Conservation (phyloP, 2,113 vertebrate species). For the Ailuropoda melanoleuca region DNA sequence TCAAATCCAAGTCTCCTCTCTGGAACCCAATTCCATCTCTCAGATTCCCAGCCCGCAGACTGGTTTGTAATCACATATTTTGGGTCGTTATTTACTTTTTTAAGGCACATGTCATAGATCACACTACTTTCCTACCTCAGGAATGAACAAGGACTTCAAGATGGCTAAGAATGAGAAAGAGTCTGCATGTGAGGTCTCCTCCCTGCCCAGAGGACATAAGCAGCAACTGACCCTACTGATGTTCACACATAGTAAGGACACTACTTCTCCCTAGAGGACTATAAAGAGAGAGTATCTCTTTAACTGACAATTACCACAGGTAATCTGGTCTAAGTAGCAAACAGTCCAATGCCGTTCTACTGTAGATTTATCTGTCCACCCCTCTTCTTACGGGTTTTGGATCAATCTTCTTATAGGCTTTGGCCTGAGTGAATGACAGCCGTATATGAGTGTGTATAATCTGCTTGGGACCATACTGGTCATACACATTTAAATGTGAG, state of each 20-base stretch:
- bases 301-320: constrained; percentile 34
- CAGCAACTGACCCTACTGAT: background rate
- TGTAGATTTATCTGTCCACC: constrained; percentile 28
- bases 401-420: constrained; percentile 37
- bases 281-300: constrained; percentile 17
- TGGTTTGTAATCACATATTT: background rate
- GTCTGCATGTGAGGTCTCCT: background rate
- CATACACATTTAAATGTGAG: background rate
- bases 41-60: background rate
- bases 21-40: constrained; percentile 8
- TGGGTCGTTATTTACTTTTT: constrained; percentile 6
- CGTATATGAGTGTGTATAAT: background rate
- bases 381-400: constrained; percentile 24
- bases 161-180: background rate
- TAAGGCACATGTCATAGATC: background rate
- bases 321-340: constrained; percentile 18
- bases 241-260: background rate
- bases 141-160: constrained; percentile 23
- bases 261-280: background rate
- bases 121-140: background rate
- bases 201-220: constrained; percentile 1
- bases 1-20: constrained; percentile 19
- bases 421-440: background rate
- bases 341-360: background rate
- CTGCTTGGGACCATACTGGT: background rate